A percentile compares a stretch with the other conserved stretches of the same genome.
phyloP scores from a whole-genome alignment of 2,888 invertebrate species.

The Cyaniris semiargus region DNA sequence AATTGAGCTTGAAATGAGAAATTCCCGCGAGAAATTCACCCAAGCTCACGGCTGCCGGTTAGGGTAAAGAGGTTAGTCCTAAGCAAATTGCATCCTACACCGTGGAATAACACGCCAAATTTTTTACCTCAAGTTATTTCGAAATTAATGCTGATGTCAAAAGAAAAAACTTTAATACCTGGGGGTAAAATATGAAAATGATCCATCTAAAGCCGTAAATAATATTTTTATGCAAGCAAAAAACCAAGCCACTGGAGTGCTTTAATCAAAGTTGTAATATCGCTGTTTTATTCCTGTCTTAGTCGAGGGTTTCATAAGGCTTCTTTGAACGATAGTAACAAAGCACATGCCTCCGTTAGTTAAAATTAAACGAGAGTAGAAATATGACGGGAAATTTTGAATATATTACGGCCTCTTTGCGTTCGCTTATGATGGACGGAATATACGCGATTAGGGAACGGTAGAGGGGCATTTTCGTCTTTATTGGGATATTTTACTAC shows the following conservation, averaged over 20 bases:
- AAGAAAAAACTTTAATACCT: slow-evolving; percentile 40
- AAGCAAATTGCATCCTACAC: slow-evolving; percentile 67
- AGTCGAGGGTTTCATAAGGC: slow-evolving; percentile 46
- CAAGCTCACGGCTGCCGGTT: slow-evolving; percentile 46
- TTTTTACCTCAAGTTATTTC: neutral
- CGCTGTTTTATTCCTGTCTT: slow-evolving; percentile 38
- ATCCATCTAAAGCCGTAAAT: slow-evolving; percentile 26
- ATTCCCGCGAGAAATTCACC: slow-evolving; percentile 58
- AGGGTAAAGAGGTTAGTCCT: slow-evolving; percentile 65
- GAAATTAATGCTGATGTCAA: neutral
- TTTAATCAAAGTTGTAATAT: slow-evolving; percentile 43
- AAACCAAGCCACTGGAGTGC: slow-evolving; percentile 44
- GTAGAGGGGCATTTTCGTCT: no score
- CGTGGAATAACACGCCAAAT: slow-evolving; percentile 51
- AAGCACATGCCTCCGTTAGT: slow-evolving; percentile 50
- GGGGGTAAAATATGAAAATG: slow-evolving; percentile 36
- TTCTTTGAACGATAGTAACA: slow-evolving; percentile 54
- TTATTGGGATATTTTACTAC: no score
- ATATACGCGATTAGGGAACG: no score
- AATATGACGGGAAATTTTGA: slow-evolving; percentile 38
- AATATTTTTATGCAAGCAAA: slow-evolving; percentile 50
- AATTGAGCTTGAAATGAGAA: slow-evolving; percentile 74
- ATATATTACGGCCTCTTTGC: neutral
- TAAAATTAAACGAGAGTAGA: slow-evolving; percentile 49
- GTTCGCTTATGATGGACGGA: neutral